phyloP scores from a whole-genome alignment of 1,140 invertebrate genomes.

The Neelides sp. region DNA sequence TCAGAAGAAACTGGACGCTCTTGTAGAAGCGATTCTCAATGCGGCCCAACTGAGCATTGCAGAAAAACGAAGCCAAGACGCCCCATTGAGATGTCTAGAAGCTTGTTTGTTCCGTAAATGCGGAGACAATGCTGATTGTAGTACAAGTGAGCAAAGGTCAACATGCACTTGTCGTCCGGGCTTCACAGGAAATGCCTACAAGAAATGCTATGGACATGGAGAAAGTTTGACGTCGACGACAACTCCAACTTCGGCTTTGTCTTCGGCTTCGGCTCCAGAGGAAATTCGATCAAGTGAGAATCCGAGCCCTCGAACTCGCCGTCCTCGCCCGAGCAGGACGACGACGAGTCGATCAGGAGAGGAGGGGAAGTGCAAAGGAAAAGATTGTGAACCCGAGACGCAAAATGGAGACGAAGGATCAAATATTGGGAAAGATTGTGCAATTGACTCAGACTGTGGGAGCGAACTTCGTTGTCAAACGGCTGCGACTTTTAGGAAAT shows the following conservation, averaged over 20 bases:
- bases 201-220: too few species aligned
- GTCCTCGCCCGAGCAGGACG: too few species aligned
- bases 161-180: slow-evolving; percentile 55
- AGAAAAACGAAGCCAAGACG: neutral
- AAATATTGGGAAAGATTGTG: slow-evolving; percentile 10
- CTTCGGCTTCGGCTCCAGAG: too few species aligned
- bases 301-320: too few species aligned
- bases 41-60: too few species aligned
- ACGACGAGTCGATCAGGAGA: too few species aligned
- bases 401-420: neutral
- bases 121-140: neutral
- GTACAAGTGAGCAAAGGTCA: neutral
- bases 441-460: slow-evolving; percentile 19
- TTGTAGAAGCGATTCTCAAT: too few species aligned
- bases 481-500: slow-evolving; percentile 13
- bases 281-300: too few species aligned
- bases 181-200: slow-evolving; percentile 62
- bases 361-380: too few species aligned
- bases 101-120: slow-evolving; percentile 23
- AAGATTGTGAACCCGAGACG: too few species aligned
- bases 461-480: slow-evolving; percentile 14
- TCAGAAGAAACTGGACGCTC: too few species aligned
- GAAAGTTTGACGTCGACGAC: slow-evolving; percentile 8
- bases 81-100: slow-evolving; percentile 4
- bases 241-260: too few species aligned